phyloP scores from a whole-genome alignment of 2,113 vertebrate genomes.

The Tragelaphus strepsiceros region DNA sequence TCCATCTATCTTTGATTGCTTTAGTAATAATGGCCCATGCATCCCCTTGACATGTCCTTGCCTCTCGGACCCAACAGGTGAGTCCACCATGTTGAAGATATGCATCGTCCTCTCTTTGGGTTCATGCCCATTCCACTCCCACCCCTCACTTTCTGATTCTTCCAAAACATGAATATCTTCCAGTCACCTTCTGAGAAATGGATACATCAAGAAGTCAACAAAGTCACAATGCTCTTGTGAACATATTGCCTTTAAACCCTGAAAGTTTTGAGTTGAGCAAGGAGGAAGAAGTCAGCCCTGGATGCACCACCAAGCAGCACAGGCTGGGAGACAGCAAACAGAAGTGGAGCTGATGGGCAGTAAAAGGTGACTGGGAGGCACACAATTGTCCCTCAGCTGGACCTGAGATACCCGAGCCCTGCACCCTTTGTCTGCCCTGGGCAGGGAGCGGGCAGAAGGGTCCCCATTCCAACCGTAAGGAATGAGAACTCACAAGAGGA shows the following conservation, averaged over 20 bases:
- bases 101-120: background rate
- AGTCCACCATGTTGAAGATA: background rate
- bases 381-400: background rate
- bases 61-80: background rate
- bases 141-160: background rate
- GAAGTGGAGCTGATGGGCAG: background rate
- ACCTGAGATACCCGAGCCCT: background rate
- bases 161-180: background rate
- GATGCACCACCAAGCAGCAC: background rate
- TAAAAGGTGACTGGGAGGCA: background rate
- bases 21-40: background rate
- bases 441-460: background rate
- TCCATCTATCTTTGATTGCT: background rate
- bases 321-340: background rate
- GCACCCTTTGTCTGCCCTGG: background rate
- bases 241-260: background rate
- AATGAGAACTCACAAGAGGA: background rate
- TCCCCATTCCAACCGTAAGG: background rate
- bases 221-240: background rate
- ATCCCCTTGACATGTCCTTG: background rate
- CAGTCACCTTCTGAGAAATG: background rate
- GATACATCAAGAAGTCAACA: background rate
- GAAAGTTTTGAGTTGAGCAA: background rate
- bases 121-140: background rate
- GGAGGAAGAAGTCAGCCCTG: background rate